Evolutionary conservation across 2,797 vertebrate genomes (phyloP), one percentile per base, ranked within the genome.

Genomic region (Dicrostonyx torquatus): DNA sequence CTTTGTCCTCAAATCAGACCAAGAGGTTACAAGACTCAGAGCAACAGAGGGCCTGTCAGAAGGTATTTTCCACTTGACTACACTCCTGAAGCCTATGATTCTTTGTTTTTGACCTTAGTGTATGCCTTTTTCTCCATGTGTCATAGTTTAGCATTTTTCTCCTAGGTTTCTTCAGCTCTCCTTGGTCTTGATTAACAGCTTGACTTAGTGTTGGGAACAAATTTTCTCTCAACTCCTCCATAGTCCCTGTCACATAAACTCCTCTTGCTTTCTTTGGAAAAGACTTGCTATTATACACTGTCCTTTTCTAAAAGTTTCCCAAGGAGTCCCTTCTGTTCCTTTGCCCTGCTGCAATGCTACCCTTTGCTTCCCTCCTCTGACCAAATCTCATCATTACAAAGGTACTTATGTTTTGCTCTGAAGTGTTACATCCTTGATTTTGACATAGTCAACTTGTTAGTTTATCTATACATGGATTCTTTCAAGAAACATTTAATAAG

Each of bases 11-110:
- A 68, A 72, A 79, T 34, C 58, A 73, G 29, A 88, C 31, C 45
- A 34, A 97, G 60, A 92, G 9, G 84, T 90, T 79, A 50, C 73
- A 80, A 83, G 43, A 83, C 15, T 43, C 82, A 62, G 70, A 94
- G 20, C 37, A 91, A 60, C 68, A 4, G 9, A 37, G 64, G 64
- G 64, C 12, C 50, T 94, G 90, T 92, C 96, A 94, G 86, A 93
- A 90, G 53, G 77, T 37, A 91, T 95, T 95, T 96, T 93, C 73
- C 76, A 90, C 87, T 85, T 94, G 93, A 64, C 70, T 77, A 55
- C 53, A 4, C 55, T 91, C 40, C 83, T 95, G 92, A 96, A 95
- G 60, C 34, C 17, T 50, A 4, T 62, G 64, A 62, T 60, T 75
- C 58, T 40, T 53, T 60, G 88, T 89, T 73, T 80, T 17, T 10